phyloP scores from a whole-genome alignment of 2,888 invertebrate species.

The Neuroscelio doddi region DNA sequence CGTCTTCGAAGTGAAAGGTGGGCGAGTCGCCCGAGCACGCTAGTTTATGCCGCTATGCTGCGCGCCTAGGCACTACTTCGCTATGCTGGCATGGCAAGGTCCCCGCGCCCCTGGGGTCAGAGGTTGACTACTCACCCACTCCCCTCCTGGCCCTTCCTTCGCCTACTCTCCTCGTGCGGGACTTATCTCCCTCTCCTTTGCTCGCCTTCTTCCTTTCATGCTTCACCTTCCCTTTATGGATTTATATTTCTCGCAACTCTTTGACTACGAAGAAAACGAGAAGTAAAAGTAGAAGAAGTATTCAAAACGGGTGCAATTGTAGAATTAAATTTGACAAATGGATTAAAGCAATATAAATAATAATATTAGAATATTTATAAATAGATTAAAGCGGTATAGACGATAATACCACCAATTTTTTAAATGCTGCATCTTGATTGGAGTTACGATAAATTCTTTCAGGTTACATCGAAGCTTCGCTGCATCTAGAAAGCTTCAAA shows the following conservation, averaged over 20 bases:
- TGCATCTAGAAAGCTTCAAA: no score
- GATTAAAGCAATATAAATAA: no score
- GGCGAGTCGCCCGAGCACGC: conserved; percentile 60
- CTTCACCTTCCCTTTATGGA: conserved; percentile 45
- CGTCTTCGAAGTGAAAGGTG: conserved; percentile 70
- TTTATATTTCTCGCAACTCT: conserved; percentile 12
- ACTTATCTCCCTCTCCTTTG: conserved; percentile 40
- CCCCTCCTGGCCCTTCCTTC: conserved; percentile 55
- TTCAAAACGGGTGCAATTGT: no score
- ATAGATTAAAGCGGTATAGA: no score
- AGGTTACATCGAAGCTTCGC: no score
- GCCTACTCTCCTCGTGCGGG: conserved; percentile 28
- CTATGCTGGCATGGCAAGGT: conserved; percentile 64
- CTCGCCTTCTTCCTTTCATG: conserved; percentile 45
- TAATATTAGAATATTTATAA: no score
- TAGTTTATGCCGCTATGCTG: conserved; percentile 55
- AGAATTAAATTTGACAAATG: no score
- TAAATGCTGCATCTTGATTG: no score
- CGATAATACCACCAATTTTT: no score
- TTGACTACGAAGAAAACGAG: no score
- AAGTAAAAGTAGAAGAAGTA: no score
- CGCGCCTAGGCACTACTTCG: conserved; percentile 45
- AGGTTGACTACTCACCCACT: conserved; percentile 69
- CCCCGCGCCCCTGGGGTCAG: conserved; percentile 68
- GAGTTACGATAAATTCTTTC: no score